Evolutionary conservation across 2,113 vertebrate species (phyloP).

Genomic region (Actenoides lindsayi): DNA sequence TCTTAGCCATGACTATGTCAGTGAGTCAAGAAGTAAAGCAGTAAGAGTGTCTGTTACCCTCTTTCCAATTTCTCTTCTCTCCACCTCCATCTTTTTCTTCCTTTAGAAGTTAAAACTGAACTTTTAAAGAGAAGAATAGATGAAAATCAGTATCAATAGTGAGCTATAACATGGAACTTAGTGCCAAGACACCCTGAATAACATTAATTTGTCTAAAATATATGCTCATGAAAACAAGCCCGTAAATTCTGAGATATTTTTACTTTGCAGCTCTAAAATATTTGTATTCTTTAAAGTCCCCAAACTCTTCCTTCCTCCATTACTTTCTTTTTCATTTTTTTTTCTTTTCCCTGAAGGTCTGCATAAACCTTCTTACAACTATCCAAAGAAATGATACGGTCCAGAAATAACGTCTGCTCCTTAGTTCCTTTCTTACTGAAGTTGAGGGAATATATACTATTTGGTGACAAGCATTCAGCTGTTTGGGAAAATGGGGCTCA

Average conservation of each 20-base stretch:
- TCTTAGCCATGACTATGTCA: neutral
- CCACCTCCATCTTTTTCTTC: neutral
- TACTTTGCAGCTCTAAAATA: neutral
- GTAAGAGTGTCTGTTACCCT: neutral
- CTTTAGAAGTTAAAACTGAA: conserved; percentile 1
- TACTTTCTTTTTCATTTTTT: neutral
- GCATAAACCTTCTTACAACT: neutral
- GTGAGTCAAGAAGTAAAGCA: neutral
- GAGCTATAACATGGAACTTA: neutral
- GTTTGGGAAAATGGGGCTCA: neutral
- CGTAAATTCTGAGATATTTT: neutral
- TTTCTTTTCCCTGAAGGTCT: neutral
- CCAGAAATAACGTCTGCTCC: neutral
- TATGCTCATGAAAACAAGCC: neutral
- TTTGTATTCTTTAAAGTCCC: neutral
- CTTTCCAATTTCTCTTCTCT: neutral
- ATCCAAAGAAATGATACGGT: neutral
- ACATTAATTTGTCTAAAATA: neutral
- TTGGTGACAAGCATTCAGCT: neutral
- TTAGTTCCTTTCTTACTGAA: neutral
- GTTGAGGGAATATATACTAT: neutral
- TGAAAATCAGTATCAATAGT: conserved; percentile 6
- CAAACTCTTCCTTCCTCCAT: neutral
- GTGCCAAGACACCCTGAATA: neutral
- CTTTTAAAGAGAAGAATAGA: neutral